Percentiles rank a stretch among this genome's conserved stretches.
Evolutionary conservation across 2,113 vertebrate species (phyloP).

Genomic region (Calidris pugnax): DNA sequence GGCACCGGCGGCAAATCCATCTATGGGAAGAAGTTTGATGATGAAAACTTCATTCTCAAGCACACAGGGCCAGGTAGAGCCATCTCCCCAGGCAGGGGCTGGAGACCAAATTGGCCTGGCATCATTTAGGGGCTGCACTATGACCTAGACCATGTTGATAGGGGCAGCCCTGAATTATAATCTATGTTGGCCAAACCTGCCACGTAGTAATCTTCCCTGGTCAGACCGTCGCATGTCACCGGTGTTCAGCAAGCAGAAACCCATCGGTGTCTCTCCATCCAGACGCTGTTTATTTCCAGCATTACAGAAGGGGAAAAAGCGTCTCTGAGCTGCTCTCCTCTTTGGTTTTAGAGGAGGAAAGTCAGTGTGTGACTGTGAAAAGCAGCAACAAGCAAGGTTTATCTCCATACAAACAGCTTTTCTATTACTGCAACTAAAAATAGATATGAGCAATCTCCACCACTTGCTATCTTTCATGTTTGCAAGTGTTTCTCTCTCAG

Average conservation of each 20-base stretch:
- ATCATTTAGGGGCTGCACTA: fast-evolving
- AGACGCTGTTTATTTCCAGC: fast-evolving
- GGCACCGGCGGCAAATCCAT: slow-evolving; percentile 97
- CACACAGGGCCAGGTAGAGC: slow-evolving; percentile 88
- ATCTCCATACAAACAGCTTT: not conserved
- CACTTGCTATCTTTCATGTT: not conserved
- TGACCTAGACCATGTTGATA: fast-evolving
- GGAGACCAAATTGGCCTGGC: not conserved
- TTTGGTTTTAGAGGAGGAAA: not conserved
- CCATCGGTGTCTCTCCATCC: fast-evolving
- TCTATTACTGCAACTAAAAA: not conserved
- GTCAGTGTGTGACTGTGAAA: not conserved
- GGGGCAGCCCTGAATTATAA: not conserved
- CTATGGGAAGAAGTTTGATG: slow-evolving; percentile 94
- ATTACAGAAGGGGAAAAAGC: not conserved
- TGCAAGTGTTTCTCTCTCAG: not conserved
- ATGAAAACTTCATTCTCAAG: slow-evolving; percentile 98
- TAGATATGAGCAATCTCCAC: not conserved
- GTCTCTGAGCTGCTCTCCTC: no score
- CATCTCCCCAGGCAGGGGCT: not conserved
- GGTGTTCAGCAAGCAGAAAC: not conserved
- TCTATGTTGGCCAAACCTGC: fast-evolving
- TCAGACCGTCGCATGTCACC: fast-evolving
- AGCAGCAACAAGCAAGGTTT: not conserved
- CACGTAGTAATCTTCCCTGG: fast-evolving